Evolutionary conservation across 2,113 vertebrate species (phyloP).

Genomic region (Fregetta grallaria): DNA sequence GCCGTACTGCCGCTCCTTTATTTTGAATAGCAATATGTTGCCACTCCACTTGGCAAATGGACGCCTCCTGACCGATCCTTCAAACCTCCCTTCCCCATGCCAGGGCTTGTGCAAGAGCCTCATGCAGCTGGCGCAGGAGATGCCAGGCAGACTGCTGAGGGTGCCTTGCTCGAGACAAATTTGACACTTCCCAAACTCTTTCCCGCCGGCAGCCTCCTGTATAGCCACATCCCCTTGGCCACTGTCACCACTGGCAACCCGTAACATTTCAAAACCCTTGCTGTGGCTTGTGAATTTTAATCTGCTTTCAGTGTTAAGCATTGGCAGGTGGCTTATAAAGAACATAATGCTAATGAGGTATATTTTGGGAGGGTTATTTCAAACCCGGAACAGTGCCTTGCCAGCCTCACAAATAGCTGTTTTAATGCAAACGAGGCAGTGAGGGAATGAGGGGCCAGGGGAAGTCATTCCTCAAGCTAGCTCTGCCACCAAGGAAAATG

Average conservation of each 20-base stretch:
- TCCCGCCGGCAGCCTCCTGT: rapidly evolving
- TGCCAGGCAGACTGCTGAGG: background rate
- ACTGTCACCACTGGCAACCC: background rate
- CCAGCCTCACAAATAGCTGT: background rate
- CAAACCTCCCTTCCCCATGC: background rate
- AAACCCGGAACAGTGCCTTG: background rate
- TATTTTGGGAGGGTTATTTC: background rate
- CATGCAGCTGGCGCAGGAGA: rapidly evolving
- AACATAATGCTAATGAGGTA: background rate
- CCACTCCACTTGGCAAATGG: background rate
- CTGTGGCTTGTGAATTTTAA: background rate
- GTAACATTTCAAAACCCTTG: background rate
- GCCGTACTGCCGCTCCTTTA: background rate
- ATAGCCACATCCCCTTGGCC: background rate
- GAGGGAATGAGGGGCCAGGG: background rate
- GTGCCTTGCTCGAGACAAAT: background rate
- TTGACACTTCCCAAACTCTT: background rate
- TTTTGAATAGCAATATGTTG: background rate
- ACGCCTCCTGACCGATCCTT: background rate
- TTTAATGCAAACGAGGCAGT: background rate
- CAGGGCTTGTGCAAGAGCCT: background rate
- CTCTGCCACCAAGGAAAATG: background rate
- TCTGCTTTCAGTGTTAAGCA: background rate
- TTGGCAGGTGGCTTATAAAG: background rate
- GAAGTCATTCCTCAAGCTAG: background rate